phyloP scores from a whole-genome alignment of 1,140 invertebrate species.

The Chionoecetes opilio region DNA sequence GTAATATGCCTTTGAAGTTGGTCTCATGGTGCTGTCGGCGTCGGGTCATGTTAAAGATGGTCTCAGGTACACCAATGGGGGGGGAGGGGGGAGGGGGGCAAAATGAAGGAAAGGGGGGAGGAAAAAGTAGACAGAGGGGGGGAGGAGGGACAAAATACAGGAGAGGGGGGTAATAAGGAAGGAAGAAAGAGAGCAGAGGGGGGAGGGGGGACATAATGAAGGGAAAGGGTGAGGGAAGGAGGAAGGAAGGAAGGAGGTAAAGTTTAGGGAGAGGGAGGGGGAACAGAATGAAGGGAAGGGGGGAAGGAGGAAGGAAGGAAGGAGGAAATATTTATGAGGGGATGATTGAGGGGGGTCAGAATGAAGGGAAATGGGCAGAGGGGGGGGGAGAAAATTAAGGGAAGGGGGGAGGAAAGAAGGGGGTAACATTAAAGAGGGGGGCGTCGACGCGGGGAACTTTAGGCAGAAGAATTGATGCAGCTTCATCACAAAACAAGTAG shows the following conservation, averaged over 20 bases:
- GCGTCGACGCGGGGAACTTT: no score
- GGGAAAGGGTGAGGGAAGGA: background rate
- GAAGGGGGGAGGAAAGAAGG: no score
- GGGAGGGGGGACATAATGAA: background rate
- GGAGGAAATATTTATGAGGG: background rate
- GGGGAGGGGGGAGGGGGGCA: background rate
- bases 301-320: background rate
- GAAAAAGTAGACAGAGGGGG: background rate
- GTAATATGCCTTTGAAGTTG: slow-evolving; percentile 21
- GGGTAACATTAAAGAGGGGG: no score
- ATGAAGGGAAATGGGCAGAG: background rate
- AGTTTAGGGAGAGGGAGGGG: background rate
- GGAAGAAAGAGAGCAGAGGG: background rate
- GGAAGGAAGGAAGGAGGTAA: background rate
- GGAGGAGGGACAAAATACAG: background rate
- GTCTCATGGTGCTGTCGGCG: background rate
- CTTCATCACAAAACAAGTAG: no score
- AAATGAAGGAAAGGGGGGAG: background rate
- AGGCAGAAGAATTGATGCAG: no score
- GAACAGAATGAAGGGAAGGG: background rate
- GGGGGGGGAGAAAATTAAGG: no score
- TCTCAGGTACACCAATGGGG: background rate
- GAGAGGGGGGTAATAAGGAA: background rate
- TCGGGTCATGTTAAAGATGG: background rate
- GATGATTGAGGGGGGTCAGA: background rate